Base-by-base conservation (phyloP, 2,888 invertebrate species). In the Chalcis sispes region DNA sequence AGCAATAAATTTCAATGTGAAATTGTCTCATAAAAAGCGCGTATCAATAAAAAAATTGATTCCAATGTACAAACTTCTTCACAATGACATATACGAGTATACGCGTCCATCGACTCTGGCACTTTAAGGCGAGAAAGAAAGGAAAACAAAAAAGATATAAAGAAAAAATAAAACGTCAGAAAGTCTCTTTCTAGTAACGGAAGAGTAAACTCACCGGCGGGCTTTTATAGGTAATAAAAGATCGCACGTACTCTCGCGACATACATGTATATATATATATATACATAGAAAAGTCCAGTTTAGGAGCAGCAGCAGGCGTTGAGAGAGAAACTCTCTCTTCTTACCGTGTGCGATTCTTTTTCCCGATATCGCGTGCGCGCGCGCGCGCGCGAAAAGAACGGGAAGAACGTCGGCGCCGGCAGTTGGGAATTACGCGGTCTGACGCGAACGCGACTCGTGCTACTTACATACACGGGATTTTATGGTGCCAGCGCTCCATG, bases 171-270 rank as follows among this genome's bases (percentile, higher is more conserved):
- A n/a, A n/a, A n/a, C n/a, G n/a, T n/a, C n/a, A n/a, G n/a, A n/a
- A n/a, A n/a, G n/a, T n/a, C n/a, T n/a, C n/a, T n/a, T n/a, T n/a
- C n/a, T n/a, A n/a, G n/a, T n/a, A 42, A 2, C n/a, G 29, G 7
- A 7, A 10, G 20, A 29, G 65, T 23, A 52, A 40, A 52, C 61
- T 66, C 40, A 32, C 58, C 32, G n/a, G 32, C 66, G 20, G 32
- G 25, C 72, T 72, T 73, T 74, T 67, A 67, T 67, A 67, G 73
- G 59, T 67, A 74, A 74, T 74, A 74, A 67, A 74, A 67, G 61
- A 58, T 27, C 15, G 29, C 36, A 20, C 69, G 10, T 46, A n/a
- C n/a, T n/a, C n/a, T n/a, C n/a, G n/a, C n/a, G n/a, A n/a, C n/a
- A n/a, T n/a, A n/a, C n/a, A n/a, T n/a, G n/a, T n/a, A n/a, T n/a